Percentiles rank a stretch among this genome's conserved stretches.
phyloP scores from a whole-genome alignment of 2,797 vertebrate genomes.

The Picus viridis region DNA sequence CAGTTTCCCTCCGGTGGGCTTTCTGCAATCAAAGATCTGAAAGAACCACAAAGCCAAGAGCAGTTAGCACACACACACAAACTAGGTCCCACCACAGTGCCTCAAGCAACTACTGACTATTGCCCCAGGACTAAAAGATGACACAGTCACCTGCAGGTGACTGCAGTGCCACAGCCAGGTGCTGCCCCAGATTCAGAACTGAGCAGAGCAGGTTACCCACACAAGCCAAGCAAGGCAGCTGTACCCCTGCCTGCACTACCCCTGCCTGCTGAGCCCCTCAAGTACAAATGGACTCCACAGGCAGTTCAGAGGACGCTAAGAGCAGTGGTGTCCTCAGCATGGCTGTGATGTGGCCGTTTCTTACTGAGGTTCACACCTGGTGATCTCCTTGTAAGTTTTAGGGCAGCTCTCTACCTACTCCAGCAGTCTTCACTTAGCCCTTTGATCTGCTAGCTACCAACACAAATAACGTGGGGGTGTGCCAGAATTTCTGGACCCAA shows the following conservation, averaged over 20 bases:
- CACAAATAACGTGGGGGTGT: no score
- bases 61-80: not conserved
- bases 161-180: not conserved
- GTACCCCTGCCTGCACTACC: accelerated
- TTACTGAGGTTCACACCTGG: not conserved
- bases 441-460: not conserved
- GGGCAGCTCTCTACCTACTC: not conserved
- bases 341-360: not conserved
- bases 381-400: not conserved
- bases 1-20: constrained; percentile 91
- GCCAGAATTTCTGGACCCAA: not conserved
- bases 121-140: accelerated
- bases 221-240: accelerated
- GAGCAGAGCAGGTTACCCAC: not conserved
- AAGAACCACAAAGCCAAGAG: not conserved
- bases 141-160: not conserved
- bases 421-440: not conserved
- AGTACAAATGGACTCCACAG: accelerated
- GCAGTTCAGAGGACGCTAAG: not conserved
- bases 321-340: not conserved
- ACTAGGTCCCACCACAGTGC: accelerated
- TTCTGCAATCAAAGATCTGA: constrained; percentile 95
- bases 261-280: not conserved
- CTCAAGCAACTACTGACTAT: not conserved
- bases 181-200: not conserved